phyloP scores from a whole-genome alignment of 2,888 invertebrate species.

The Tenthredo mesomela region DNA sequence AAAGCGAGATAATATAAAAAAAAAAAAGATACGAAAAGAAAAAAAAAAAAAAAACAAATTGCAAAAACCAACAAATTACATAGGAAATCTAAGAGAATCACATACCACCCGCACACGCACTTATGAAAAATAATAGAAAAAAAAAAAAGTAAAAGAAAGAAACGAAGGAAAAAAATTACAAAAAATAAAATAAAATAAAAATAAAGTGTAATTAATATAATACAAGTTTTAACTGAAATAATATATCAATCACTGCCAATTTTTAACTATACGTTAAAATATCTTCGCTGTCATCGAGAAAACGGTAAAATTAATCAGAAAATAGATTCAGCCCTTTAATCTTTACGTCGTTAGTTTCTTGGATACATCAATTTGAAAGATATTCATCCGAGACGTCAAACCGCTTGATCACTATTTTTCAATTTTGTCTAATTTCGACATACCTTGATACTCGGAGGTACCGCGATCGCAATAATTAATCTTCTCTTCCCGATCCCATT shows the following conservation, averaged over 20 bases:
- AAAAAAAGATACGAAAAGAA: background rate
- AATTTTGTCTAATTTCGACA: background rate
- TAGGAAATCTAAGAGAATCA: background rate
- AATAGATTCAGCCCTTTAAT: background rate
- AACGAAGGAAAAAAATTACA: background rate
- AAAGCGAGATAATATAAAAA: background rate
- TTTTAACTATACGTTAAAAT: background rate
- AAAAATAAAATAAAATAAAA: background rate
- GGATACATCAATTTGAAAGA: background rate
- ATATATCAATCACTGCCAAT: conserved; percentile 49
- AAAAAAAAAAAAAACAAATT: background rate
- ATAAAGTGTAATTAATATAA: background rate
- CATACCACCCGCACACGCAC: background rate
- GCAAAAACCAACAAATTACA: background rate
- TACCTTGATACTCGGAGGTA: background rate
- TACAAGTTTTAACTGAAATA: background rate
- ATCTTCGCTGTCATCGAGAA: conserved; percentile 47
- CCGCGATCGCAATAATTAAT: conserved; percentile 1
- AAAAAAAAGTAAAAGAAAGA: background rate
- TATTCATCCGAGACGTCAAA: background rate
- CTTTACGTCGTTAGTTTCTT: background rate
- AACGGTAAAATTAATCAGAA: background rate
- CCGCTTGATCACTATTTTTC: background rate
- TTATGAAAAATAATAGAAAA: background rate
- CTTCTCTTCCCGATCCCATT: background rate